Evolutionary conservation across 2,797 vertebrate genomes (phyloP), one percentile per base, ranked within the genome.

Genomic region (Jordanella pulchra): DNA sequence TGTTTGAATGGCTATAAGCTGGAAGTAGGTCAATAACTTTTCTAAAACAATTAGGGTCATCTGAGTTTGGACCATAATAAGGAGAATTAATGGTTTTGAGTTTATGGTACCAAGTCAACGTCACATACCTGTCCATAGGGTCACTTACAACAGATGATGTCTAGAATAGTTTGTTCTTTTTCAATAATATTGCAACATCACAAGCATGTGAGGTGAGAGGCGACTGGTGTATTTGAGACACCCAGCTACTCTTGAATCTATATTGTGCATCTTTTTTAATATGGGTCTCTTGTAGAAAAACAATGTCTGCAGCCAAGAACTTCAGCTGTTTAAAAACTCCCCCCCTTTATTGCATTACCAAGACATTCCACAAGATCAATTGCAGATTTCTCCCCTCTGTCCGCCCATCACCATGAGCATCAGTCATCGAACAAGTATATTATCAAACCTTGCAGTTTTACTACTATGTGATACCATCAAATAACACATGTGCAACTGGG

Each of bases 251-350:
- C 18, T 51, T 51, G 17, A 51, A 7, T 39, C 35, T 39, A 39
- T 39, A 7, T 39, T 39, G 35, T 39, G 35, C 35, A 7, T 39
- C 9, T 39, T 39, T 39, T 39, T 39, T 39, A 5, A 39, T 39
- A 39, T 39, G 35, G 9, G 53, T 69, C n/a, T 69, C 51, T 14
- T 69, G 67, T 10, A 69, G 15, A 4, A 69, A 69, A 7, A 69
- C 13, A 2, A 14, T 10, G 4, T 69, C 3, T 12, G 39, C 67
- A 27, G 50, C 15, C 17, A 68, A 27, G 3, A 50, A 42, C 21
- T 68, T 68, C 1, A 55, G 15, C 6, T 55, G 50, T 21, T 25
- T 27, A 4, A 68, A 68, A 54, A 68, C 15, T 27, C 54, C 7
- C n/a, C 30, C 23, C 51, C 30, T 67, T 67, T 4, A 35, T 7